A percentile compares a stretch with the other conserved stretches of the same genome.
Conservation (phyloP, 2,888 invertebrate genomes). For the Acanthococcus lagerstroemiae region DNA sequence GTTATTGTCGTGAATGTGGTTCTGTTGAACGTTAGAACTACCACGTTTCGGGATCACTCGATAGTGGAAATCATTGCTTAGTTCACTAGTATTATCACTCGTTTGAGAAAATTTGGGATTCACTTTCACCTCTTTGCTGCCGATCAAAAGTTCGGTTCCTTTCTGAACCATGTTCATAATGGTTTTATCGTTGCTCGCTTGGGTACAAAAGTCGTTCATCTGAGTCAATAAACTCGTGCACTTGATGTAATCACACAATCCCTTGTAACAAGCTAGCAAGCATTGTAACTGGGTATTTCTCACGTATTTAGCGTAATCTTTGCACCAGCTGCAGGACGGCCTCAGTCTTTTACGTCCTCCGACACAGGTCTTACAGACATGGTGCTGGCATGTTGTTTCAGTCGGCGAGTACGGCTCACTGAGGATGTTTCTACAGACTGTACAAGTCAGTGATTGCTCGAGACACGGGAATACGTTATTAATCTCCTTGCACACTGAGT, state of each 20-base stretch:
- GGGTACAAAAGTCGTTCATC: constrained; percentile 46
- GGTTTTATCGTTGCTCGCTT: constrained; percentile 43
- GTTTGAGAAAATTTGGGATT: no score
- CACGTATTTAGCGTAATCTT: constrained; percentile 67
- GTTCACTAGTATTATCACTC: background rate
- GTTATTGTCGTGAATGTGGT: background rate
- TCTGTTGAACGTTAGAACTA: background rate
- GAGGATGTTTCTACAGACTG: constrained; percentile 74
- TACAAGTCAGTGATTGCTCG: constrained; percentile 77
- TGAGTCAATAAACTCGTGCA: constrained; percentile 54
- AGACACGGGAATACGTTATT: constrained; percentile 56
- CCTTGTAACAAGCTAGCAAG: constrained; percentile 77
- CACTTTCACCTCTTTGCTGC: background rate
- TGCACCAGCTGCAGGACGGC: constrained; percentile 75
- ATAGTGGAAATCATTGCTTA: background rate
- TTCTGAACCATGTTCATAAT: background rate
- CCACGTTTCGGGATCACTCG: background rate
- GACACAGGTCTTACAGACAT: constrained; percentile 73
- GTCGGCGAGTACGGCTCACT: constrained; percentile 71
- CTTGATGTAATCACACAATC: constrained; percentile 70
- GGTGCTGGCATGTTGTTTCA: constrained; percentile 72
- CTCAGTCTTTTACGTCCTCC: constrained; percentile 76
- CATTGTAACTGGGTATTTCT: constrained; percentile 73
- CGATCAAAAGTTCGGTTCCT: background rate
- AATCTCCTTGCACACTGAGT: constrained; percentile 4